phyloP scores from a whole-genome alignment of 2,797 vertebrate species.

The Taenioides sp. region DNA sequence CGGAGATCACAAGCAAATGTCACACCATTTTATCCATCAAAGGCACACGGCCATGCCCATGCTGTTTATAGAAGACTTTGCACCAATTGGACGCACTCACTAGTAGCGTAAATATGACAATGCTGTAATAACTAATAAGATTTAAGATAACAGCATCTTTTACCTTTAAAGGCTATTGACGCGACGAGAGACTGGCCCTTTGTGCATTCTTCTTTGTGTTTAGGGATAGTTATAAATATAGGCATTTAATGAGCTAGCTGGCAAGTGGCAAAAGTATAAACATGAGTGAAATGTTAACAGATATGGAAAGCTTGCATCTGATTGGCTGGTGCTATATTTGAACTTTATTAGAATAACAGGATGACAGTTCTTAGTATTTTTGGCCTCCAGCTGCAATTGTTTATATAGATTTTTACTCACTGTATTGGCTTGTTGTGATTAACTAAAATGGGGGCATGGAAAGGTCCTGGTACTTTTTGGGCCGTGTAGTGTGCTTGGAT shows the following conservation, averaged over 20 bases:
- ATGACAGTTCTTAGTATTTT: background rate
- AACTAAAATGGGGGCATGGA: background rate
- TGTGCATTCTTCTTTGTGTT: conserved; percentile 7
- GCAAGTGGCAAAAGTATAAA: conserved; percentile 14
- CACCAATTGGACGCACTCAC: conserved; percentile 35
- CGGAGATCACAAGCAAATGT: conserved; percentile 72
- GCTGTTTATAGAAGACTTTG: conserved; percentile 58
- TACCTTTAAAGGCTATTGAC: conserved; percentile 11
- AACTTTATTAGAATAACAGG: conserved; percentile 1
- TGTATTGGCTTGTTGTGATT: background rate
- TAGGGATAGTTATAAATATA: conserved; percentile 4
- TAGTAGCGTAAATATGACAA: conserved; percentile 45
- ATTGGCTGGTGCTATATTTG: conserved; percentile 10
- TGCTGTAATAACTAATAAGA: conserved; percentile 27
- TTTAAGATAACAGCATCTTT: conserved; percentile 18
- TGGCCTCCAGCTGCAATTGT: conserved; percentile 7
- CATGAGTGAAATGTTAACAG: conserved; percentile 20
- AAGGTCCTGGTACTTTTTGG: background rate
- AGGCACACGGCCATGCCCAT: conserved; percentile 55
- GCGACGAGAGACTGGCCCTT: conserved; percentile 4
- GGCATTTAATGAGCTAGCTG: conserved; percentile 12
- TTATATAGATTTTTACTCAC: background rate
- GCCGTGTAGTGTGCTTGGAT: background rate
- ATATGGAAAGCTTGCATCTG: conserved; percentile 19
- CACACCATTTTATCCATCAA: conserved; percentile 72